Evolutionary conservation across 2,888 invertebrate species (phyloP).

Genomic region (Ormia ochracea): DNA sequence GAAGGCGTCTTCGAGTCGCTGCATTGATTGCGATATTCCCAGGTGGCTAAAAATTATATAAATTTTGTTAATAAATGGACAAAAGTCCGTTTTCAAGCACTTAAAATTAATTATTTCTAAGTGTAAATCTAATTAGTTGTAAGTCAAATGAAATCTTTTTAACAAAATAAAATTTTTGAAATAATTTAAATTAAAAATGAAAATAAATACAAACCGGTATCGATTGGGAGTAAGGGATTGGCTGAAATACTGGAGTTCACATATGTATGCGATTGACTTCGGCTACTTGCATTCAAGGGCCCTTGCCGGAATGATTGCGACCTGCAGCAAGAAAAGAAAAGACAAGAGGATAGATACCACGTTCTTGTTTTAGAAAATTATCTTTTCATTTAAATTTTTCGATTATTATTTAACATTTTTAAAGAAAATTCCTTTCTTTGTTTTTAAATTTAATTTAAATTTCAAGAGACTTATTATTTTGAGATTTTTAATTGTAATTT

Average conservation of each 20-base stretch:
- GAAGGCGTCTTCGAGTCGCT: conserved; percentile 84
- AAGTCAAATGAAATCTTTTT: conserved; percentile 4
- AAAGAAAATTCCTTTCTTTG: conserved; percentile 31
- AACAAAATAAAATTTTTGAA: conserved; percentile 67
- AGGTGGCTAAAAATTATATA: conserved; percentile 74
- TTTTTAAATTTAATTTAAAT: conserved; percentile 28
- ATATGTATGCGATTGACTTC: conserved; percentile 81
- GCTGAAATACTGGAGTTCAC: conserved; percentile 94
- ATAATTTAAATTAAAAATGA: conserved; percentile 66
- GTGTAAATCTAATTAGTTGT: conserved; percentile 7
- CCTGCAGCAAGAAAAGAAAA: conserved; percentile 81
- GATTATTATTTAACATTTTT: conserved; percentile 56
- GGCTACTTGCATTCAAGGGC: conserved; percentile 78
- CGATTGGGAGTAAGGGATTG: conserved; percentile 95
- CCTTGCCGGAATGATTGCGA: conserved; percentile 94
- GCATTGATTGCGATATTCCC: conserved; percentile 78
- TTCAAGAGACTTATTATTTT: conserved; percentile 46
- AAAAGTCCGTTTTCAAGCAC: not conserved
- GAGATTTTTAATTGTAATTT: conserved; percentile 41
- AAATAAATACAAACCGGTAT: conserved; percentile 80
- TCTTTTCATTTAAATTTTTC: conserved; percentile 49
- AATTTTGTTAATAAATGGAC: not conserved
- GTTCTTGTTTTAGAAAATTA: conserved; percentile 68
- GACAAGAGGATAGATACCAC: conserved; percentile 77
- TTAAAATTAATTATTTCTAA: not conserved